Conservation (phyloP, 2,888 invertebrate species). For the Calliphora vomitoria region DNA sequence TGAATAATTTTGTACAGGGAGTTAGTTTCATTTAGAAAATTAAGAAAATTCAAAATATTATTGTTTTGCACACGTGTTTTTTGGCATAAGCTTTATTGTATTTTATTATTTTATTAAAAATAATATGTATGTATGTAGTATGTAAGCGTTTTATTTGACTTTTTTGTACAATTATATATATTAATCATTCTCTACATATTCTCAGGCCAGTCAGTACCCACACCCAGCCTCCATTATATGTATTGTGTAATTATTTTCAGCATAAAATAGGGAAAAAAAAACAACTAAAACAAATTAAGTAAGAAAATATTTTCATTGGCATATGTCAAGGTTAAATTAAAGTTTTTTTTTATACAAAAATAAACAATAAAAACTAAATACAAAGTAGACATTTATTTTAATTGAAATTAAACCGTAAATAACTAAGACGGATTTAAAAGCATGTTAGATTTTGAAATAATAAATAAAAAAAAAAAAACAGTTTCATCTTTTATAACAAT, state of each 20-base stretch:
- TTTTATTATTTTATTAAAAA: no score
- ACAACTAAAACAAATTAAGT: constrained; percentile 16
- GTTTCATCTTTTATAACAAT: background rate
- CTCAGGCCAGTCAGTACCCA: constrained; percentile 15
- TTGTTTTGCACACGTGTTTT: no score
- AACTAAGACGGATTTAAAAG: background rate
- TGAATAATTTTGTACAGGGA: no score
- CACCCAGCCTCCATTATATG: constrained; percentile 13
- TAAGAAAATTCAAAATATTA: no score
- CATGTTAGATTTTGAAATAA: background rate
- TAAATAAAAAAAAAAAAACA: background rate
- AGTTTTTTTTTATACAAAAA: constrained; percentile 21
- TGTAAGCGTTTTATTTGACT: no score
- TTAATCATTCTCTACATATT: background rate
- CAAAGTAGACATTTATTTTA: background rate
- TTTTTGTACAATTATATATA: background rate
- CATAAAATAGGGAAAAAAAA: background rate
- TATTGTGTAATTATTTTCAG: constrained; percentile 43
- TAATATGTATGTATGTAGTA: no score
- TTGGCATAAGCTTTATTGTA: no score
- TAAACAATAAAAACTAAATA: constrained; percentile 9
- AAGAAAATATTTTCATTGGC: constrained; percentile 65
- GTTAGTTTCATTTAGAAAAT: no score
- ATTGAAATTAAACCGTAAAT: constrained; percentile 5
- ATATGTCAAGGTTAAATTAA: constrained; percentile 62